Evolutionary conservation across 2,888 invertebrate species (phyloP), one percentile per base, ranked within the genome.

Genomic region (Euzophera pinguis): DNA sequence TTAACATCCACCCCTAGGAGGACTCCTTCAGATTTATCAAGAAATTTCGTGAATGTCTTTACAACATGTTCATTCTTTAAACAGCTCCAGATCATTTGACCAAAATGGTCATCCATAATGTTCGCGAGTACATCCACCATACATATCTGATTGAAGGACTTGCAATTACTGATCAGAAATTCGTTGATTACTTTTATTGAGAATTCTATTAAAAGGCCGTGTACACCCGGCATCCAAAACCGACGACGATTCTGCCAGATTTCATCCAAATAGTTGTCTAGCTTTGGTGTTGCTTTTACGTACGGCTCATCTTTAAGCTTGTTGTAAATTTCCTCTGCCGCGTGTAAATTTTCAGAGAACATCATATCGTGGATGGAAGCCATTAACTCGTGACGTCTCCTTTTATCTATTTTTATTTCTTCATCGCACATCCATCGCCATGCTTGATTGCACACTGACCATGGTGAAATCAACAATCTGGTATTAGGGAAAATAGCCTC

Each of bases 61-160:
- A 45, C 50, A 1, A 50, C 38, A 3, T 39, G 2, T 4, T 43
- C 47, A 41, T 52, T 47, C 9, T 57, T 61, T 13, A 63, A 56
- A 53, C 64, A 57, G 29, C 64, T 65, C 8, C 55, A 55, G 5
- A 73, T 22, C 43, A 67, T 59, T 35, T 61, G 57, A 32, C 60
- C 57, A 47, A 64, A 62, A 48, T 75, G 66, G 14, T 47, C 59
- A 17, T 75, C 75, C 10, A 76, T 43, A 10, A 76, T 63, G 32
- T 73, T 68, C 0, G 60, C 16, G 1, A 73, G 54, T 0, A 73
- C 67, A 17, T 76, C 74, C 0, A 71, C 58, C 67, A 74, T 73
- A 1, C 59, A 60, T n/a, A 54, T 49, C 0, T 53, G 53, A 42
- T 58, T 65, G 49, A 69, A 75, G 4, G 55, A 53, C 3, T 61